Base-by-base conservation (phyloP, 1,140 invertebrate species). In the Mamestra configurata region DNA sequence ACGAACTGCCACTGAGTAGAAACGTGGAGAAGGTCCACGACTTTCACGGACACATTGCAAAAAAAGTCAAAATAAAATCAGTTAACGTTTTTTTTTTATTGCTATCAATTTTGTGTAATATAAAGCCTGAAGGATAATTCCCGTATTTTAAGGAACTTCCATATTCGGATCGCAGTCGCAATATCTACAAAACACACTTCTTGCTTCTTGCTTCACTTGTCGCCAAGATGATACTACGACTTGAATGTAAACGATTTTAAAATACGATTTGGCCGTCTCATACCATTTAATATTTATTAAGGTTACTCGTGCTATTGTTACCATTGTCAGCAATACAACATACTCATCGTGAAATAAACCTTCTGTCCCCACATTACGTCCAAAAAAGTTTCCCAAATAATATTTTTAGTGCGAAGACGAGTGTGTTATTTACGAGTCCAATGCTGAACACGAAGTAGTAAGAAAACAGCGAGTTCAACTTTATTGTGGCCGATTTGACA, bases 361-460 rank as follows among this genome's bases (percentile, higher is more conserved):
- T 61, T 61, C 31, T 61, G 59, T 18, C 6, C 1, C n/a, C 6
- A 7, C 1, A 0, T 35, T 61, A 15, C 31, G n/a, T 18, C 7
- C 31, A 35, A 24, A 46, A 22, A 46, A 46, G 66, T 46, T 46
- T 24, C 22, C 15, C 66, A 70, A 70, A 70, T 70, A 70, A 70
- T 46, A 70, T 70, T 70, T 61, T 70, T 49, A 70, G 66, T 70
- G 40, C 66, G 22, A 24, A 49, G 66, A 70, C 66, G 66, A 70
- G 66, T 70, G 20, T 70, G 66, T 49, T 70, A 49, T 70, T 70
- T 70, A 70, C 37, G 35, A 40, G 35, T 8, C 66, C 40, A 46
- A 70, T 46, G 66, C 20, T 18, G 22, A 46, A 70, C 37, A 27
- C 37, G 15, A 40, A 64, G 66, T 46, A n/a, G 40, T 64, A 43